Evolutionary conservation across 2,888 invertebrate genomes (phyloP).

Genomic region (Chloroclystis v-ata): DNA sequence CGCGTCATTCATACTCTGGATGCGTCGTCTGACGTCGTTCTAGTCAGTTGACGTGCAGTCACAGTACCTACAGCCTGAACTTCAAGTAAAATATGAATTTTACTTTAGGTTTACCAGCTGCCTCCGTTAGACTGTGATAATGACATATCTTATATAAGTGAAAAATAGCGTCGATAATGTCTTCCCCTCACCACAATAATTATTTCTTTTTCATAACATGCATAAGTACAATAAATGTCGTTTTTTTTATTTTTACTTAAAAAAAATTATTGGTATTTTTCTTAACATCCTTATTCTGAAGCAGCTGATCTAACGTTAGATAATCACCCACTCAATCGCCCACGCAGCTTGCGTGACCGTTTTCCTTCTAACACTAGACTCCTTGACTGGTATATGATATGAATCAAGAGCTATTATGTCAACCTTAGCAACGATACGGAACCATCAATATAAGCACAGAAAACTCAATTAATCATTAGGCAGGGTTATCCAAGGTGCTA

Average conservation of each 20-base stretch:
- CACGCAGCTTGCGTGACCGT: slow-evolving; percentile 48
- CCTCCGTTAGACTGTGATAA: no score
- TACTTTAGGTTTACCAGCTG: no score
- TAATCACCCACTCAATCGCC: slow-evolving; percentile 56
- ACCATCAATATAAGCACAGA: no score
- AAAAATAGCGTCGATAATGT: no score
- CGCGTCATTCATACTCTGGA: slow-evolving; percentile 47
- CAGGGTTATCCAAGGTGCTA: slow-evolving; percentile 31
- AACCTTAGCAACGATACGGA: slow-evolving; percentile 32
- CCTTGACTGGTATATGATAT: slow-evolving; percentile 45
- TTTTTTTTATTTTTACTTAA: no score
- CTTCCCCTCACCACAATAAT: no score
- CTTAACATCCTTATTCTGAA: not conserved
- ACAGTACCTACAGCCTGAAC: slow-evolving; percentile 39
- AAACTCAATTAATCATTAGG: slow-evolving; percentile 7
- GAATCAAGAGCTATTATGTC: slow-evolving; percentile 42
- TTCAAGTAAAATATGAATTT: no score
- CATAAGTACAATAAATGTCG: no score
- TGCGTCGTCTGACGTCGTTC: slow-evolving; percentile 48
- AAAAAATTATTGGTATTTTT: no score
- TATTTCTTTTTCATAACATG: no score
- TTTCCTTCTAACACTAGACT: slow-evolving; percentile 44
- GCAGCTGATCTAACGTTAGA: slow-evolving; percentile 10
- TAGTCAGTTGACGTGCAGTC: slow-evolving; percentile 51
- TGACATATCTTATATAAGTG: no score